These are phyloP conservation scores for Dicycla oo DNA, from an alignment of 2,888 invertebrate genomes.

Conservation along the genomic window DNA sequence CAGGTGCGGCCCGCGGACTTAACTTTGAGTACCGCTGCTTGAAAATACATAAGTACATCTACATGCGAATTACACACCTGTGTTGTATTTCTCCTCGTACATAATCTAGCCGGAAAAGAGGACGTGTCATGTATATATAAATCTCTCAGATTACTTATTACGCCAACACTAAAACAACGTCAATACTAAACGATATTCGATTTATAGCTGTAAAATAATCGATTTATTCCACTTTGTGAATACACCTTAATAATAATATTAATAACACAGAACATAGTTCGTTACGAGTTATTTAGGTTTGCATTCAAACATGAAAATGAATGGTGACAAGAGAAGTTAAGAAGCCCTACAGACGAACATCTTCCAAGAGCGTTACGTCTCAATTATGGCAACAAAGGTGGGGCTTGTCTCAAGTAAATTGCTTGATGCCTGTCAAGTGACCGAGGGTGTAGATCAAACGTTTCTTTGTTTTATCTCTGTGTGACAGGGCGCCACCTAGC, in stretches of 20 bases:
- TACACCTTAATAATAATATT: conserved; percentile 52
- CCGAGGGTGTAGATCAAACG: conserved; percentile 83
- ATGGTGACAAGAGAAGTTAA: conserved; percentile 53
- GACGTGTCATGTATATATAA: conserved; percentile 39
- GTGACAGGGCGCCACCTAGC: conserved; percentile 57
- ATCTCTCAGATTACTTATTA: conserved; percentile 49
- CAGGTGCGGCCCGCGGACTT: neutral
- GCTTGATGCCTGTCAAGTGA: conserved; percentile 72
- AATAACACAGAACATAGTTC: conserved; percentile 33
- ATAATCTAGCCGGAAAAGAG: conserved; percentile 20
- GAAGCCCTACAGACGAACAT: conserved; percentile 65
- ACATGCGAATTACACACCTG: conserved; percentile 16
- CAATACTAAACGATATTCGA: conserved; percentile 48
- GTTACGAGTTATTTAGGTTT: conserved; percentile 36
- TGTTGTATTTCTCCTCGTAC: conserved; percentile 17
- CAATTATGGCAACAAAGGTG: conserved; percentile 79
- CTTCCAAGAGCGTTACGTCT: conserved; percentile 58
- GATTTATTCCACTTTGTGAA: conserved; percentile 58
- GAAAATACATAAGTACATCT: neutral
- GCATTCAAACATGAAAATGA: conserved; percentile 52
- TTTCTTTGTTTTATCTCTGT: conserved; percentile 82
- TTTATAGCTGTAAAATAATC: conserved; percentile 58
- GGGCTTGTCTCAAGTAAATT: conserved; percentile 84
- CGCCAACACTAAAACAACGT: conserved; percentile 47
- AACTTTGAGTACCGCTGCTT: conserved; percentile 2